Evolutionary conservation across 2,797 vertebrate species (phyloP).

Genomic region (Anomalospiza imberbis): DNA sequence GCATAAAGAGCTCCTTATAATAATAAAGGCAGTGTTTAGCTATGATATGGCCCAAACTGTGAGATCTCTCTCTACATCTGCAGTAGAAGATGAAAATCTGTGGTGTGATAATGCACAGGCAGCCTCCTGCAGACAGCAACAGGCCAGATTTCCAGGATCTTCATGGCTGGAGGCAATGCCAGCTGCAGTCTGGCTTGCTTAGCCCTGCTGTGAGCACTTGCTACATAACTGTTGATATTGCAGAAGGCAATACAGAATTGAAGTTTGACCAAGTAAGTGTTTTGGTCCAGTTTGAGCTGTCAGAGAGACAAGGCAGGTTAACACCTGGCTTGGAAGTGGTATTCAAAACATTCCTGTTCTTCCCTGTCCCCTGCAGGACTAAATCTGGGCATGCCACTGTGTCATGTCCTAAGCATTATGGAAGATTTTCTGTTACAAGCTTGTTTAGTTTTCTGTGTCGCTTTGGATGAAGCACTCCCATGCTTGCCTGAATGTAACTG

Average conservation of each 20-base stretch:
- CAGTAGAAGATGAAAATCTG: background rate
- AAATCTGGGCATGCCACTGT: background rate
- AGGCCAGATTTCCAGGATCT: background rate
- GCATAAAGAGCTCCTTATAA: background rate
- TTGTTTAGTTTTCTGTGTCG: background rate
- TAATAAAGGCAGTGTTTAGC: background rate
- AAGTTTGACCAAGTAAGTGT: background rate
- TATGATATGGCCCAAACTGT: background rate
- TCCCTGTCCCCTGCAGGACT: background rate
- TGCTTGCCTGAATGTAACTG: background rate
- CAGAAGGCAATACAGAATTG: background rate
- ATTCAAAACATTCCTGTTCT: background rate
- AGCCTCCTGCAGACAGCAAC: background rate
- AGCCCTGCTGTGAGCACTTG: background rate
- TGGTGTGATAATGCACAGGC: background rate
- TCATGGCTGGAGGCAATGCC: background rate
- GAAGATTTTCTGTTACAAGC: background rate
- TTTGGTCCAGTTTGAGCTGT: background rate
- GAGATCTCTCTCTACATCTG: background rate
- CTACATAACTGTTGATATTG: background rate
- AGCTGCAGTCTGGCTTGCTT: background rate
- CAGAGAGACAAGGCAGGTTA: background rate
- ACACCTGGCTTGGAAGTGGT: background rate
- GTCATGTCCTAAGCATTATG: fast-evolving
- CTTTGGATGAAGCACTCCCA: background rate